Percentiles rank a stretch among this genome's conserved stretches.
Conservation (phyloP, 2,888 invertebrate species). For the Liposcelis brunnea region DNA sequence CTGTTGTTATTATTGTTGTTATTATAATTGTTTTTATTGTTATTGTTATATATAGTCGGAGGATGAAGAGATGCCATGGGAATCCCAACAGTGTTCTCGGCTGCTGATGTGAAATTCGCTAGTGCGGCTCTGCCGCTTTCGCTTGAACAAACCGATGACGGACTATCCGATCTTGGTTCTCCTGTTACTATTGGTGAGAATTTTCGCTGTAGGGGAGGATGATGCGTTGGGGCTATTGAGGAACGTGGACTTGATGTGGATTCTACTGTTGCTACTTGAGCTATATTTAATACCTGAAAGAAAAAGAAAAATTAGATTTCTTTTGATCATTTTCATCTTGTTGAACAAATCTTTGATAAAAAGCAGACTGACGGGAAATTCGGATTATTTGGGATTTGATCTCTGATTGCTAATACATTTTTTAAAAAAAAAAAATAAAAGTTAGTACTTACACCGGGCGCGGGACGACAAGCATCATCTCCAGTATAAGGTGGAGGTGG, state of each 20-base stretch:
- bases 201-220: constrained; percentile 30
- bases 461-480: constrained; percentile 16
- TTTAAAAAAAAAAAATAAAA: no score
- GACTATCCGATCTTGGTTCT: constrained; percentile 35
- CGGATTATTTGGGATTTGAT: no score
- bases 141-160: constrained; percentile 28
- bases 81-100: constrained; percentile 23
- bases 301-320: constrained; percentile 16
- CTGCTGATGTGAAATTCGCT: constrained; percentile 28
- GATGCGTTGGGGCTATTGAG: constrained; percentile 32
- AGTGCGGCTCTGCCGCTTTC: constrained; percentile 23
- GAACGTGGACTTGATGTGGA: constrained; percentile 28
- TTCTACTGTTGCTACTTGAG: constrained; percentile 27
- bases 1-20: constrained; percentile 9
- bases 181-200: constrained; percentile 40
- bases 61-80: constrained; percentile 17
- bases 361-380: no score
- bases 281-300: no score
- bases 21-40: constrained; percentile 11
- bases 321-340: no score
- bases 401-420: no score
- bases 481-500: constrained; percentile 36
- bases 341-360: no score
- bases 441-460: constrained; percentile 27
- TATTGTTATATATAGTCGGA: constrained; percentile 15